Conservation (phyloP, 1,140 invertebrate genomes). For the Papilio polytes region DNA sequence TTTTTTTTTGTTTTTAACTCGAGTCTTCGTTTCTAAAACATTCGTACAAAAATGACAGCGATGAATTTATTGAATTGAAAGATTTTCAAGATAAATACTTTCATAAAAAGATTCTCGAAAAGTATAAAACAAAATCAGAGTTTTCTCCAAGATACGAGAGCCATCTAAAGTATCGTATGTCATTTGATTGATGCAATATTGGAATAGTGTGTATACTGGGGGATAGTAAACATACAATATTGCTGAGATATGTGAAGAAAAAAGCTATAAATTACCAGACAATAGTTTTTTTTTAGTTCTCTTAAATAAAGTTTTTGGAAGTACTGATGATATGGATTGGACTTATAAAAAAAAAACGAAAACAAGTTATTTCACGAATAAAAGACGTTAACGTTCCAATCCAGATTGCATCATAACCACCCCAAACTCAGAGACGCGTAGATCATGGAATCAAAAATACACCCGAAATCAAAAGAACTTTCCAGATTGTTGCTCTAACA, state of each 20-base stretch:
- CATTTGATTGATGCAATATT: slow-evolving; percentile 57
- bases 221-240: slow-evolving; percentile 46
- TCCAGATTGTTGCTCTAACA: slow-evolving; percentile 76
- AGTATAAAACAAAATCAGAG: neutral
- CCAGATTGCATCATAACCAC: slow-evolving; percentile 53
- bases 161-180: slow-evolving; percentile 49
- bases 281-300: neutral
- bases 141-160: slow-evolving; percentile 28
- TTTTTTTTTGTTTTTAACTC: neutral
- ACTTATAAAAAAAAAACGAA: neutral
- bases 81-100: neutral
- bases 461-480: slow-evolving; percentile 75
- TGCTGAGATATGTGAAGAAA: neutral
- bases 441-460: slow-evolving; percentile 78
- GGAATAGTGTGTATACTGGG: slow-evolving; percentile 51
- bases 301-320: no score
- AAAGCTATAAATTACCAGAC: neutral
- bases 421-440: slow-evolving; percentile 65
- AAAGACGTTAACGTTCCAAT: slow-evolving; percentile 43
- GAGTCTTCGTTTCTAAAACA: neutral
- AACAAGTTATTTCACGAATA: neutral
- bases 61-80: no score
- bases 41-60: neutral
- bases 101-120: neutral
- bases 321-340: no score